Conservation (phyloP, 2,113 vertebrate genomes). For the Sebastes schlegelii region DNA sequence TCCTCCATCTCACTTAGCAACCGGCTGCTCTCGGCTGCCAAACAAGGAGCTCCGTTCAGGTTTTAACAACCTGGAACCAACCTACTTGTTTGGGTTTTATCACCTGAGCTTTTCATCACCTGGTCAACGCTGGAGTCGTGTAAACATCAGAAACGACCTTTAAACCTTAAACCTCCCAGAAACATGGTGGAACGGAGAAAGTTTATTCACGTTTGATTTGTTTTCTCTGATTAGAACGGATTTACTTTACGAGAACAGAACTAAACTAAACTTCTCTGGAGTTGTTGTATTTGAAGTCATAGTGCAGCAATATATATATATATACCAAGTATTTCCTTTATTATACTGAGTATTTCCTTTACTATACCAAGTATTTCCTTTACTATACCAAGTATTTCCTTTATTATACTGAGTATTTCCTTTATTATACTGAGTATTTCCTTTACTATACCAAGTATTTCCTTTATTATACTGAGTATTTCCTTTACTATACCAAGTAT, state of each 20-base stretch:
- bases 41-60: conserved; percentile 51
- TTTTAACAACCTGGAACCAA: conserved; percentile 17
- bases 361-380: too few relatives aligned
- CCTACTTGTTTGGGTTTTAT: not conserved
- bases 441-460: too few relatives aligned
- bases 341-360: too few relatives aligned
- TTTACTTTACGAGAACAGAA: not conserved
- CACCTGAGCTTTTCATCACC: conserved; percentile 29
- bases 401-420: too few relatives aligned
- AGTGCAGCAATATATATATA: not conserved
- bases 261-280: not conserved
- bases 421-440: too few relatives aligned
- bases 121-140: not conserved
- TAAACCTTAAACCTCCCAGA: not conserved
- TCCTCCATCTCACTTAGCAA: conserved; percentile 22
- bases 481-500: too few relatives aligned
- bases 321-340: too few relatives aligned
- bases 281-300: not conserved
- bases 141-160: conserved; percentile 12
- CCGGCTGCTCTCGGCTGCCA: conserved; percentile 43
- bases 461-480: too few relatives aligned
- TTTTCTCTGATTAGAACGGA: not conserved
- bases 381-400: too few relatives aligned
- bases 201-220: not conserved
- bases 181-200: not conserved